These are phyloP conservation scores for Drosophila helvetica DNA, from an alignment of 2,888 invertebrate genomes.

Conservation along the genomic window DNA sequence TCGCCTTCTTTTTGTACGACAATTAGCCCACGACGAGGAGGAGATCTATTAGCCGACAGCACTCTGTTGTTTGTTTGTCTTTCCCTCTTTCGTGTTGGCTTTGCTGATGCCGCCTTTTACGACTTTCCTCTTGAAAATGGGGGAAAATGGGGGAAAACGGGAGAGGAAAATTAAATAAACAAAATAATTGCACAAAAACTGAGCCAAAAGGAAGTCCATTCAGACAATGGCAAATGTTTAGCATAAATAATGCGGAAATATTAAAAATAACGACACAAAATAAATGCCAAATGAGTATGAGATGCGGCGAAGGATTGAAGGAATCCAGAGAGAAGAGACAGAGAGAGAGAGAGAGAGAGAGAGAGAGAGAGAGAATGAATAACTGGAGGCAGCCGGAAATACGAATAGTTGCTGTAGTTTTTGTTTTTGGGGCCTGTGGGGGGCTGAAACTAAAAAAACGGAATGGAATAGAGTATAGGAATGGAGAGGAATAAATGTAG, in stretches of 20 bases:
- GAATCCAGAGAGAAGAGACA: conserved; percentile 12
- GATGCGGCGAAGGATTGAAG: conserved; percentile 18
- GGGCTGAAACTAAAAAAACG: background rate
- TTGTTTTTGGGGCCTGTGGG: conserved; percentile 2
- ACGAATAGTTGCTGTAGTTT: conserved; percentile 6
- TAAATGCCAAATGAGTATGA: conserved; percentile 13
- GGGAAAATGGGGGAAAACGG: background rate
- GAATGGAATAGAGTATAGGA: background rate
- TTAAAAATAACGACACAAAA: conserved; percentile 38
- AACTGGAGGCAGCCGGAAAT: conserved; percentile 32
- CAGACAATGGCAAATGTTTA: conserved; percentile 40
- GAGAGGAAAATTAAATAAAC: background rate
- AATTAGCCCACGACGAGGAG: background rate
- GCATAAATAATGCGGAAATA: conserved; percentile 62
- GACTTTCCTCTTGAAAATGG: background rate
- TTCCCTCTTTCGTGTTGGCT: background rate
- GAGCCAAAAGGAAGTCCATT: conserved; percentile 5
- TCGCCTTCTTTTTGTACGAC: background rate
- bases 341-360: background rate
- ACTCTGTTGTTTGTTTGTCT: background rate
- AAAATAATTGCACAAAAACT: background rate
- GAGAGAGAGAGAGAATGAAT: background rate
- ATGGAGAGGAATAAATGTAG: background rate
- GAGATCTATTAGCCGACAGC: background rate
- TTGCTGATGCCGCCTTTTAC: background rate